Conservation (phyloP, 2,113 vertebrate species). For the Phyllostomus hastatus region DNA sequence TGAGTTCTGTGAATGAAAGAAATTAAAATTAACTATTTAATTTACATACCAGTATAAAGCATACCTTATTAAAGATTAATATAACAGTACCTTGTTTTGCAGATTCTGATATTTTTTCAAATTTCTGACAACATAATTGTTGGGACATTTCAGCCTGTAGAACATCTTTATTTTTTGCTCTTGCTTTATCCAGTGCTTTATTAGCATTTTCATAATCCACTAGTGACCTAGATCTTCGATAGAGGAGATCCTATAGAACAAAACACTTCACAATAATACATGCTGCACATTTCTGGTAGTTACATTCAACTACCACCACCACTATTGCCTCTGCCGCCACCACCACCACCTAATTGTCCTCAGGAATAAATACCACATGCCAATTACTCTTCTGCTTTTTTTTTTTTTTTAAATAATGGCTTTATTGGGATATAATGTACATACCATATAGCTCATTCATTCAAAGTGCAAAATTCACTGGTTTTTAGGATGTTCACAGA, state of each 20-base stretch:
- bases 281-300: not conserved
- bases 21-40: conserved; percentile 14
- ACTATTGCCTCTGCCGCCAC: no score
- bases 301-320: not conserved
- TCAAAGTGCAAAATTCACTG: not conserved
- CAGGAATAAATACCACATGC: not conserved
- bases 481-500: not conserved
- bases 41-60: not conserved
- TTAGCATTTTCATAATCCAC: conserved; percentile 99
- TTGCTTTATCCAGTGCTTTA: conserved; percentile 97
- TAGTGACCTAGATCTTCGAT: conserved; percentile 94
- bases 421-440: not conserved
- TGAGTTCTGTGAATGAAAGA: conserved; percentile 86
- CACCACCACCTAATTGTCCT: not conserved
- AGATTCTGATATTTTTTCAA: conserved; percentile 98
- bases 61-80: not conserved
- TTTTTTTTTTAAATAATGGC: not conserved
- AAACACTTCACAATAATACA: not conserved
- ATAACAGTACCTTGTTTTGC: conserved; percentile 94
- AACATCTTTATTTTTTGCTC: conserved; percentile 98
- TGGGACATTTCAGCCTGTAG: conserved; percentile 97
- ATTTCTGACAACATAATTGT: conserved; percentile 98
- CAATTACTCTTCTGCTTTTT: not conserved
- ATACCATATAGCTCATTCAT: not conserved
- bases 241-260: conserved; percentile 91